Evolutionary conservation across 2,888 invertebrate genomes (phyloP).

Genomic region (Vannuccia rotundouncinata): DNA sequence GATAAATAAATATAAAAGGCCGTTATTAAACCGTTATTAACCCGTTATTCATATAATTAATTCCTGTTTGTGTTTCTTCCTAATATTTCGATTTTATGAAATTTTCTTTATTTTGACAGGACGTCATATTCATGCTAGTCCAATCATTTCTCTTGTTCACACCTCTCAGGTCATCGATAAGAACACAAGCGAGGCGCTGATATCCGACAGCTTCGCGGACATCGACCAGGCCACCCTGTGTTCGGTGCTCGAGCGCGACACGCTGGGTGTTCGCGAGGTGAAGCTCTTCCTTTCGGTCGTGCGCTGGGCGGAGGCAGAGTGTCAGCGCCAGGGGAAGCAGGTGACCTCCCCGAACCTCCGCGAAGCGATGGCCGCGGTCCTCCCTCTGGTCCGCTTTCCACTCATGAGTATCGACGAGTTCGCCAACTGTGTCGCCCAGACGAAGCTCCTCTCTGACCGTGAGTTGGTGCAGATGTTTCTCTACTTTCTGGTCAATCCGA

Average conservation of each 20-base stretch:
- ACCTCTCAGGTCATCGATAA: conserved; percentile 68
- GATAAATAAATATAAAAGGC: not conserved
- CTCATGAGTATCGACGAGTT: conserved; percentile 79
- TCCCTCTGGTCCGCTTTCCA: conserved; percentile 71
- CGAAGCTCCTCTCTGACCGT: conserved; percentile 68
- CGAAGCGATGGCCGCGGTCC: conserved; percentile 62
- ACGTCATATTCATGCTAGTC: no score
- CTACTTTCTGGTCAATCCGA: conserved; percentile 65
- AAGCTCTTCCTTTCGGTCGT: conserved; percentile 62
- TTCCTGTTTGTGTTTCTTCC: not conserved
- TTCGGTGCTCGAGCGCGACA: conserved; percentile 70
- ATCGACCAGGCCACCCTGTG: conserved; percentile 73
- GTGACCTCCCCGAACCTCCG: not conserved
- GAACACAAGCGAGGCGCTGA: conserved; percentile 71
- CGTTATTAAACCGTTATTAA: not conserved
- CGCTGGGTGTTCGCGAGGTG: conserved; percentile 70
- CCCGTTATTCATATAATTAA: not conserved
- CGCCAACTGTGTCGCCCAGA: conserved; percentile 60
- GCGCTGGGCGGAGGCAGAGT: conserved; percentile 61
- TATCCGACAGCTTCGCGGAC: conserved; percentile 73
- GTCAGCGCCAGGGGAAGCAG: conserved; percentile 60
- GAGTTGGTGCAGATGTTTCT: conserved; percentile 65
- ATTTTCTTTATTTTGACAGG: no score
- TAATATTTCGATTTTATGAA: no score
- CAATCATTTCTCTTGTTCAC: no score